Evolutionary conservation across 2,888 invertebrate species (phyloP).

Genomic region (Cryptocheilus praepositus): DNA sequence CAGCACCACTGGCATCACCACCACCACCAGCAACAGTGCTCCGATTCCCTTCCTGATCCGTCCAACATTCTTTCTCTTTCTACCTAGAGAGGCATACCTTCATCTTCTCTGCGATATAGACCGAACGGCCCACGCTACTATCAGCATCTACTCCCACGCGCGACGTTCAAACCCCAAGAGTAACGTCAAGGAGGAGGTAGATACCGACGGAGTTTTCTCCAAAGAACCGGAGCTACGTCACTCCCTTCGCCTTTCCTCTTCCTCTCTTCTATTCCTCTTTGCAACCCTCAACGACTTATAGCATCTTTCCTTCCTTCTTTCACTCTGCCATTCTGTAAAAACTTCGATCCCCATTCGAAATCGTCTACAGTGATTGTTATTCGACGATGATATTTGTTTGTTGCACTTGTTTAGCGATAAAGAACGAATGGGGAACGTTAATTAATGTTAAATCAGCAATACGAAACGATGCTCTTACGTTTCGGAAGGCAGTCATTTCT

Average conservation of each 20-base stretch:
- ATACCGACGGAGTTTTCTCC: slow-evolving; percentile 53
- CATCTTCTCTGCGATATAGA: slow-evolving; percentile 61
- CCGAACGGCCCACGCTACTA: slow-evolving; percentile 59
- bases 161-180: slow-evolving; percentile 56
- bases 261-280: slow-evolving; percentile 39
- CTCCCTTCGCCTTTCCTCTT: slow-evolving; percentile 12
- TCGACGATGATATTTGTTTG: no score
- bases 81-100: slow-evolving; percentile 31
- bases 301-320: slow-evolving; percentile 24
- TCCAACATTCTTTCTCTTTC: slow-evolving; percentile 22
- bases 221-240: slow-evolving; percentile 45
- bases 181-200: slow-evolving; percentile 58
- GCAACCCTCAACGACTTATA: slow-evolving; percentile 45
- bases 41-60: background rate
- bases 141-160: slow-evolving; percentile 54
- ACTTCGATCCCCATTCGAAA: no score
- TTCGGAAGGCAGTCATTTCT: no score
- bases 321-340: no score
- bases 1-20: background rate
- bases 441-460: no score
- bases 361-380: no score
- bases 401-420: background rate
- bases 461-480: no score
- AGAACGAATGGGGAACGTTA: no score
- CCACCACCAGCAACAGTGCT: background rate